Evolutionary conservation across 1,140 invertebrate species (phyloP), one percentile per base, ranked within the genome.

Genomic region (Pseudachorutes palmiensis): DNA sequence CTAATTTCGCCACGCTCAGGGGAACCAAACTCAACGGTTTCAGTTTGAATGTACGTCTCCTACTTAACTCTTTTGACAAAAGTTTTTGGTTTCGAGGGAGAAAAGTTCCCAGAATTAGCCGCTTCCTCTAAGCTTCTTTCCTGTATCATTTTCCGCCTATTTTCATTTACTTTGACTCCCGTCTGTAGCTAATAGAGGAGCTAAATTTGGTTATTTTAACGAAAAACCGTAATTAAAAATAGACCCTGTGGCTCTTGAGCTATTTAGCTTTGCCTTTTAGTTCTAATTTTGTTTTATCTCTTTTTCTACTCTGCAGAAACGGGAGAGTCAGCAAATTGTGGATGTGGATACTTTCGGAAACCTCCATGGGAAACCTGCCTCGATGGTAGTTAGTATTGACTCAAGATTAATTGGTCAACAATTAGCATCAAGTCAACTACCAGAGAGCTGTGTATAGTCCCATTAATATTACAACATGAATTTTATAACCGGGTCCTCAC

Each of bases 311-410:
- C 24, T 55, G 3, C 24, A 55, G 51, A 55, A 55, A 55, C 51
- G 51, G 24, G 59, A 61, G 32, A 62, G 48, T 33, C 62, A 63
- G 31, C 65, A 64, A 19, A 32, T 41, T 26, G 62, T 66, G 28
- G 65, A 64, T 48, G 55, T 73, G 62, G 68, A 58, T 33, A 62
- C 69, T 1, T 69, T 64, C n/a, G 70, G 67, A 32, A 73, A 64
- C 68, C 67, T 73, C 58, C 69, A 71, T 28, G 72, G 70, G 28
- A 71, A 73, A 68, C 70, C 72, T 22, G 66, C 71, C 22, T 64
- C 69, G 45, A 49, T 71, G 51, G 72, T 73, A 48, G 72, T 73
- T 64, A 73, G 70, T 70, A 73, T 73, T 73, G 72, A 73, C 66
- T 67, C 72, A 36, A 69, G 72, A 70, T 63, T 73, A 71, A 71